Evolutionary conservation across 2,888 invertebrate species (phyloP).

Genomic region (Drosophila crucigera): DNA sequence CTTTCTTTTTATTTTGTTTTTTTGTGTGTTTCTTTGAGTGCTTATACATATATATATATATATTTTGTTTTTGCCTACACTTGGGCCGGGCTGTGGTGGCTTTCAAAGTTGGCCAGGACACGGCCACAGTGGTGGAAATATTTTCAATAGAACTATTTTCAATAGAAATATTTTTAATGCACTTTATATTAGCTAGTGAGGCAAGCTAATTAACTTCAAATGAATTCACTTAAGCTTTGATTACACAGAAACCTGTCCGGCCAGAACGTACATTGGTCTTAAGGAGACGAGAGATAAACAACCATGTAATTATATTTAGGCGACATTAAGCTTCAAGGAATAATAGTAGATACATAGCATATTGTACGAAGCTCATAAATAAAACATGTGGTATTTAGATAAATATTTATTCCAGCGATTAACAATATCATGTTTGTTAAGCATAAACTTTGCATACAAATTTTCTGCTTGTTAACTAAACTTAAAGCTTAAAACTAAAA

Average conservation of each 20-base stretch:
- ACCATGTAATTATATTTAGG: background rate
- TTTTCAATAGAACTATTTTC: background rate
- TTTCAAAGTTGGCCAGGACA: conserved; percentile 27
- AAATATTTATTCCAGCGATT: background rate
- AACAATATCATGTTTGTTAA: background rate
- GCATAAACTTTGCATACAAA: background rate
- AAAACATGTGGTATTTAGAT: background rate
- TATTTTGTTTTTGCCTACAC: conserved; percentile 51
- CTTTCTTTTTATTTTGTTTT: conserved; percentile 31
- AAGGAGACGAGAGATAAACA: background rate
- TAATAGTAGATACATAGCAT: background rate
- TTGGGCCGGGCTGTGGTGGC: conserved; percentile 26
- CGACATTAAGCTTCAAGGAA: background rate
- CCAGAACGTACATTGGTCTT: background rate
- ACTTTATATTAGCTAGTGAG: conserved; percentile 6
- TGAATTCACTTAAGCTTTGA: background rate
- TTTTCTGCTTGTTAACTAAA: background rate
- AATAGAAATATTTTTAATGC: background rate
- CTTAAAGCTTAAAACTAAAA: background rate
- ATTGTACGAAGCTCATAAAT: background rate
- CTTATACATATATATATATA: conserved; percentile 34
- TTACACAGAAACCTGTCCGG: background rate
- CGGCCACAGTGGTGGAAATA: conserved; percentile 50
- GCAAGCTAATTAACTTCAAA: conserved; percentile 6
- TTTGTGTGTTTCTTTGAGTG: conserved; percentile 52